Percentiles rank a stretch among this genome's conserved stretches.
These are phyloP conservation scores for Anabacerthia variegaticeps DNA, from an alignment of 2,797 vertebrate species.

Conservation along the genomic window DNA sequence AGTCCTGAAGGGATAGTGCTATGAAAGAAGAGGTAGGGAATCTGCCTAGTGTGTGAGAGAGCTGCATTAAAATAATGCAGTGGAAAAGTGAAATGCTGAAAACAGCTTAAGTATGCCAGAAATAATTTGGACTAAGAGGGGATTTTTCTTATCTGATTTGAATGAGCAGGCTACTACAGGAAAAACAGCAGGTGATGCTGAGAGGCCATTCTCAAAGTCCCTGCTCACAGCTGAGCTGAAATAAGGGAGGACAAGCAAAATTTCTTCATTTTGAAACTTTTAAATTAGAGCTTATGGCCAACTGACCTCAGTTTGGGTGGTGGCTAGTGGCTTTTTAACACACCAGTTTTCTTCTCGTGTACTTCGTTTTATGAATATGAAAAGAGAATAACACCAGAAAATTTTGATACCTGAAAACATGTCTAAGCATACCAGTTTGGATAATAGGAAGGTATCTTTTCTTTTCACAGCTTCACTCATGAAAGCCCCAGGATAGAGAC, in stretches of 20 bases:
- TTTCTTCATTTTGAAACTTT: neutral
- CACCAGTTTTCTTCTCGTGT: neutral
- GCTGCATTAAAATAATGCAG: neutral
- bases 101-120: neutral
- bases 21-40: neutral
- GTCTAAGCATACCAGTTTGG: neutral
- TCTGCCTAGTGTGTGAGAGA: neutral
- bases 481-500: neutral
- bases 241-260: neutral
- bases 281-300: neutral
- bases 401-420: neutral
- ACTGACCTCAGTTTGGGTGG: neutral
- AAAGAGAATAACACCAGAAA: neutral
- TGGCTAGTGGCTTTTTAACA: neutral
- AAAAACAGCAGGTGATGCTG: neutral
- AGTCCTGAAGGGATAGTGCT: neutral
- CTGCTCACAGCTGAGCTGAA: neutral
- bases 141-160: neutral
- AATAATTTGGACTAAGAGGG: neutral
- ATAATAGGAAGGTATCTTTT: neutral
- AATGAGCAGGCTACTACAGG: neutral
- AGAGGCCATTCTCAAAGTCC: neutral
- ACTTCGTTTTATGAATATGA: neutral
- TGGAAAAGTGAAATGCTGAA: neutral
- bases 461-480: neutral